These are phyloP conservation scores for Sebastes diploproa DNA, from an alignment of 2,797 vertebrate species.

Conservation along the genomic window DNA sequence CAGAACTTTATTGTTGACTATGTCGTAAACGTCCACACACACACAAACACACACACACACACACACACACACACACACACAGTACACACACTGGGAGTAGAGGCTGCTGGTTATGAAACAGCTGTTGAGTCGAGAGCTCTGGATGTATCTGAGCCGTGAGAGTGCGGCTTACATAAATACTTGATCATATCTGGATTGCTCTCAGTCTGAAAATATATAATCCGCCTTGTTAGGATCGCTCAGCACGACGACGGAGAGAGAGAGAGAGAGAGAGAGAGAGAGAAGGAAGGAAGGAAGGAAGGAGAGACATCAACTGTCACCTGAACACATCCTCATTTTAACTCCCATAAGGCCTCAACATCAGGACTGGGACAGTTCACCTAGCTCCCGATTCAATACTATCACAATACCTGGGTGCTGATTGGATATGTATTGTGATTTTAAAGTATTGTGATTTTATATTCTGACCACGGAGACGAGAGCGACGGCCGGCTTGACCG, in stretches of 20 bases:
- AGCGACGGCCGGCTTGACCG: too few relatives aligned
- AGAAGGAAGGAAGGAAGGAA: too few relatives aligned
- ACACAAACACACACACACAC: not conserved
- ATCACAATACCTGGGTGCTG: too few relatives aligned
- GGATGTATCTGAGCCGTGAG: conserved; percentile 21
- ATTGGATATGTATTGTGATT: too few relatives aligned
- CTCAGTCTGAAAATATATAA: conserved; percentile 52
- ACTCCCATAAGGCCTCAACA: too few relatives aligned
- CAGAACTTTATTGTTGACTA: conserved; percentile 41
- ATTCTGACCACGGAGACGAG: too few relatives aligned
- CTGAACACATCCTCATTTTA: too few relatives aligned
- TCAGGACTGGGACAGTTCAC: too few relatives aligned
- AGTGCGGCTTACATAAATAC: conserved; percentile 63
- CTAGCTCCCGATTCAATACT: too few relatives aligned
- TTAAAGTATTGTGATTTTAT: too few relatives aligned
- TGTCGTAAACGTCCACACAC: not conserved
- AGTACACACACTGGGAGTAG: not conserved
- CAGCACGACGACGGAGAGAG: not conserved
- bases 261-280: not conserved
- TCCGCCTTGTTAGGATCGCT: conserved; percentile 35
- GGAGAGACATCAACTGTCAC: too few relatives aligned
- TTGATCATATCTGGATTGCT: conserved; percentile 53
- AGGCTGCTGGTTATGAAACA: conserved; percentile 46
- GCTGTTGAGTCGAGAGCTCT: conserved; percentile 32
- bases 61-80: too few relatives aligned